Evolutionary conservation across 2,797 vertebrate genomes (phyloP).

Genomic region (Darevskia mixta): DNA sequence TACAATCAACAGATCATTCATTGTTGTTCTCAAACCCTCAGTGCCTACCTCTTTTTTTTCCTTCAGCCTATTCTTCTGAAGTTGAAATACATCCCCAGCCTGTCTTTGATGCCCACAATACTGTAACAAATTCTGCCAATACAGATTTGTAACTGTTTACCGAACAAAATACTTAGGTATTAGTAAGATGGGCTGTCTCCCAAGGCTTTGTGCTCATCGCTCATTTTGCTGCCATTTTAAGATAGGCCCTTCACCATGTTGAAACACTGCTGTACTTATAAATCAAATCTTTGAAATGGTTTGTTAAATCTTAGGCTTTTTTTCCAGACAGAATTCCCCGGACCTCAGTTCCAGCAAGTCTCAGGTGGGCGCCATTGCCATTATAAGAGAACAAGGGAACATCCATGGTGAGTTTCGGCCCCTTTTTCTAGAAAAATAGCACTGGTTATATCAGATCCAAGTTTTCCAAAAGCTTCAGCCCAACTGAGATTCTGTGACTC

Average conservation of each 20-base stretch:
- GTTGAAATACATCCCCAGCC: not conserved
- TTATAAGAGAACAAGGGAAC: too few relatives aligned
- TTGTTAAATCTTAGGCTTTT: not conserved
- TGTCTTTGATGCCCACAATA: not conserved
- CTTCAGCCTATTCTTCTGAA: not conserved
- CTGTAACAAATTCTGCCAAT: not conserved
- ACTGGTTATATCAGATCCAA: constrained; percentile 20
- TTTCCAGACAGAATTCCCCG: too few relatives aligned
- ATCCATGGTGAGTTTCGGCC: too few relatives aligned
- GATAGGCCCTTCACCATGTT: not conserved
- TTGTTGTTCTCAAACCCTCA: not conserved
- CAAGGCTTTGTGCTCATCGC: constrained; percentile 6
- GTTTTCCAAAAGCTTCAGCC: constrained; percentile 40
- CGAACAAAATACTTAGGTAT: not conserved
- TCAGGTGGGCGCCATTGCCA: too few relatives aligned
- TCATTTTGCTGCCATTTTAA: constrained; percentile 18
- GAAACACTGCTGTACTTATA: constrained; percentile 11
- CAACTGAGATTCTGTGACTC: constrained; percentile 27
- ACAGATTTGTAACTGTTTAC: not conserved
- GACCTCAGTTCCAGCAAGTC: too few relatives aligned
- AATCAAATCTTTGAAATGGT: constrained; percentile 19
- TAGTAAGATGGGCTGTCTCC: constrained; percentile 1
- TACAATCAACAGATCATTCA: not conserved
- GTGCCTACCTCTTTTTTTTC: not conserved
- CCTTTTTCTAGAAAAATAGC: too few relatives aligned